phyloP scores from a whole-genome alignment of 2,797 vertebrate species.

The Rhincodon typus region DNA sequence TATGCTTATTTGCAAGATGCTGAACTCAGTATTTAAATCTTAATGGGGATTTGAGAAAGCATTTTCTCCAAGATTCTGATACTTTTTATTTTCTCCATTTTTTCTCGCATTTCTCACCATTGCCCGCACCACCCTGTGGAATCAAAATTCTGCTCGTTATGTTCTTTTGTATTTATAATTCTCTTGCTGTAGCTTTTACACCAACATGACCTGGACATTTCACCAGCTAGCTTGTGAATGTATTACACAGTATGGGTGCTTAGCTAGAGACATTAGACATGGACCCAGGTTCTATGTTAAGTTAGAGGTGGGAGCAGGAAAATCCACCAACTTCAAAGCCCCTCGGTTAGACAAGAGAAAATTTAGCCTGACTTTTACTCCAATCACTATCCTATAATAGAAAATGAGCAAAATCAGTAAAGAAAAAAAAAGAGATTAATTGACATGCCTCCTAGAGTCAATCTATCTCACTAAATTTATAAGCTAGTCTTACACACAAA shows the following conservation, averaged over 20 bases:
- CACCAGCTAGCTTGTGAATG: neutral
- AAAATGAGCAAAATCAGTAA: neutral
- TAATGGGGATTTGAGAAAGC: too few relatives aligned
- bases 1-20: too few relatives aligned
- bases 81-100: too few relatives aligned
- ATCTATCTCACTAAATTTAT: neutral
- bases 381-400: neutral
- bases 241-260: neutral
- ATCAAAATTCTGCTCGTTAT: neutral
- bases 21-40: too few relatives aligned
- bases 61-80: too few relatives aligned
- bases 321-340: neutral
- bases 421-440: neutral
- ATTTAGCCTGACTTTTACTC: neutral
- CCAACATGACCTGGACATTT: neutral
- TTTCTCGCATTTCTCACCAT: too few relatives aligned
- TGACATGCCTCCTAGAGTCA: neutral
- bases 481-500: neutral
- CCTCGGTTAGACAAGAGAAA: neutral
- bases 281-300: neutral
- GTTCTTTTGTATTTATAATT: neutral
- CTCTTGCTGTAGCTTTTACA: neutral
- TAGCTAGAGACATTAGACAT: too few relatives aligned
- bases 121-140: too few relatives aligned
- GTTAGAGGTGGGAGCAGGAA: neutral